These are phyloP conservation scores for Asobara japonica DNA, from an alignment of 1,140 invertebrate species.

Conservation along the genomic window DNA sequence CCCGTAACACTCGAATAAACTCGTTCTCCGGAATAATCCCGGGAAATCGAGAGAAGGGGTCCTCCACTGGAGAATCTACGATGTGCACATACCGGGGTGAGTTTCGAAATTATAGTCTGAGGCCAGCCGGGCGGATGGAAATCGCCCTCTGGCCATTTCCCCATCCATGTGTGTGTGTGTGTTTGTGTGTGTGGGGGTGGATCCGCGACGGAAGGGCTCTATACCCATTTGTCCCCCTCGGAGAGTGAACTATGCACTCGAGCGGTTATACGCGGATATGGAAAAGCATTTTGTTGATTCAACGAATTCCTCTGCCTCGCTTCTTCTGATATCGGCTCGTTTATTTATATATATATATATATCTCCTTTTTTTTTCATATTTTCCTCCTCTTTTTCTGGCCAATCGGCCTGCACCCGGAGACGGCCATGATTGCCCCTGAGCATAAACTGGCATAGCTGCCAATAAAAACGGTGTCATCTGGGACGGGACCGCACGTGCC, in stretches of 20 bases:
- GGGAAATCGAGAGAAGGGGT: not conserved
- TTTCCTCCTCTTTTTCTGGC: not conserved
- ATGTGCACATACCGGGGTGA: slow-evolving; percentile 17
- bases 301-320: slow-evolving; percentile 31
- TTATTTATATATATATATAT: not conserved
- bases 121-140: slow-evolving; percentile 29
- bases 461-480: slow-evolving; percentile 62
- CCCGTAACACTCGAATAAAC: not conserved
- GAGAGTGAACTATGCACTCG: slow-evolving; percentile 29
- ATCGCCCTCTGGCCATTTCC: slow-evolving; percentile 22
- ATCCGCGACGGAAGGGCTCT: not conserved
- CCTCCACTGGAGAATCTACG: not conserved
- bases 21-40: not conserved
- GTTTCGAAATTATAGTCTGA: slow-evolving; percentile 32
- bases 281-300: slow-evolving; percentile 41
- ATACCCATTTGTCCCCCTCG: slow-evolving; percentile 22
- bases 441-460: slow-evolving; percentile 43
- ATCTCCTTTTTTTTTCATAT: not conserved
- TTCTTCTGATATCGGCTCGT: slow-evolving; percentile 28
- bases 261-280: slow-evolving; percentile 32
- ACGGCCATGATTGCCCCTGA: slow-evolving; percentile 53
- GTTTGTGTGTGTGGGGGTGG: not conserved
- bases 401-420: slow-evolving; percentile 13
- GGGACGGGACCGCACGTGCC: slow-evolving; percentile 54
- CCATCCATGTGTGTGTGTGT: not conserved